Evolutionary conservation across 2,888 invertebrate species (phyloP).

Genomic region (Limnephilus auricula): DNA sequence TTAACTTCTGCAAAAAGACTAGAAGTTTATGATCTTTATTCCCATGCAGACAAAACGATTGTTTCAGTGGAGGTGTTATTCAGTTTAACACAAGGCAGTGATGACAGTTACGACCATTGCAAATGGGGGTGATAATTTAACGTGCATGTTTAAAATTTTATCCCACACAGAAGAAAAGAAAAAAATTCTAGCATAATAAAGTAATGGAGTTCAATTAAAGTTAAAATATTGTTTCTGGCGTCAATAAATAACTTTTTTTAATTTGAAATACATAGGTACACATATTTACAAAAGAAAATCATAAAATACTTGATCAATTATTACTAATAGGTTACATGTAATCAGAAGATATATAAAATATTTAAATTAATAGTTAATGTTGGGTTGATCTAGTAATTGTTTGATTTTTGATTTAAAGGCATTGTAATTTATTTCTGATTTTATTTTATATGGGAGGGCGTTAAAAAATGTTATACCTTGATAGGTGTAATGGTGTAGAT

Average conservation of each 20-base stretch:
- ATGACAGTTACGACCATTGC: not conserved
- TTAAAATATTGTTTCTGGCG: not conserved
- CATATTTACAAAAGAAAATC: too few species aligned
- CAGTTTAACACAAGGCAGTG: not conserved
- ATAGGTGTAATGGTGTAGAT: too few species aligned
- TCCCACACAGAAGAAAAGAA: not conserved
- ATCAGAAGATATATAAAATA: too few species aligned
- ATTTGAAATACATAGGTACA: too few species aligned
- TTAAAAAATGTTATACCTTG: too few species aligned
- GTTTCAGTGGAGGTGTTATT: not conserved
- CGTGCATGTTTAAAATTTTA: not conserved
- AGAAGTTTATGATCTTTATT: not conserved
- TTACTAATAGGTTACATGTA: too few species aligned
- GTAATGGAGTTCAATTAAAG: not conserved
- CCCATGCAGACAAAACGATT: not conserved
- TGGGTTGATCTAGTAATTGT: too few species aligned
- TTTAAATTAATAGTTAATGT: too few species aligned
- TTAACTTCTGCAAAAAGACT: not conserved
- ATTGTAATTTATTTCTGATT: too few species aligned
- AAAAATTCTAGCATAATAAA: not conserved
- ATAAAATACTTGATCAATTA: too few species aligned
- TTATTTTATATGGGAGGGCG: too few species aligned
- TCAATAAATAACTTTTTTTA: not conserved
- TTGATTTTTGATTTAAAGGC: too few species aligned
- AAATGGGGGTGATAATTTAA: constrained; percentile 2